Base-by-base conservation (phyloP, 2,888 invertebrate species). In the Dynastes hyllus region DNA sequence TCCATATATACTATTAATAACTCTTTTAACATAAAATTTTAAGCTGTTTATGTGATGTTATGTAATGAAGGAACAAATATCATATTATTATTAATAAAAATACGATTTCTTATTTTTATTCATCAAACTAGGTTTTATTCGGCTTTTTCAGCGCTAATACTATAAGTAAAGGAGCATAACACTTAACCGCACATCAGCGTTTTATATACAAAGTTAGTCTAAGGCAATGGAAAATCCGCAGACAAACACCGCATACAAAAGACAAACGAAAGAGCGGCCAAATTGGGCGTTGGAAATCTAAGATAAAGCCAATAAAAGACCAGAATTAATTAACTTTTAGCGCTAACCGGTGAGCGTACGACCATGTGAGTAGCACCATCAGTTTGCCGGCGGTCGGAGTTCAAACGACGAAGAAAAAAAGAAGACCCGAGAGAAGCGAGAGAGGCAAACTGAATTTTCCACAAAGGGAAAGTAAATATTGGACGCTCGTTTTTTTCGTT, bases 251-350 rank as follows among this genome's bases (percentile, higher is more conserved):
- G 5, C 5, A 71, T 16, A 32, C 27, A 71, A 71, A 32, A 50
- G 45, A 58, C 37, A 71, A 71, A 71, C 71, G 22, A 37, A 63
- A 63, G 29, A 51, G 2, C 29, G 69, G 71, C 50, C 37, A 71
- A 71, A 71, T 55, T 71, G 61, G 13, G 73, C 73, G 63, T 75
- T 75, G 61, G 73, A 75, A 75, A 63, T 75, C 73, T 75, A 75
- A 75, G 73, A 75, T 75, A 75, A 75, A 75, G 61, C 61, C 45
- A 63, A 63, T 50, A 75, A 69, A 75, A 61, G 73, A 27, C 61
- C 61, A 27, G 45, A 61, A 29, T 75, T 75, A 75, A 75, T 75
- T 75, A 75, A 50, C 61, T 75, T 61, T 51, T 69, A 53, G 51
- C 69, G 29, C 4, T 29, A 51, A 32, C 27, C 29, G 29, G 22